phyloP scores from a whole-genome alignment of 2,113 vertebrate species.

The Lynx canadensis region DNA sequence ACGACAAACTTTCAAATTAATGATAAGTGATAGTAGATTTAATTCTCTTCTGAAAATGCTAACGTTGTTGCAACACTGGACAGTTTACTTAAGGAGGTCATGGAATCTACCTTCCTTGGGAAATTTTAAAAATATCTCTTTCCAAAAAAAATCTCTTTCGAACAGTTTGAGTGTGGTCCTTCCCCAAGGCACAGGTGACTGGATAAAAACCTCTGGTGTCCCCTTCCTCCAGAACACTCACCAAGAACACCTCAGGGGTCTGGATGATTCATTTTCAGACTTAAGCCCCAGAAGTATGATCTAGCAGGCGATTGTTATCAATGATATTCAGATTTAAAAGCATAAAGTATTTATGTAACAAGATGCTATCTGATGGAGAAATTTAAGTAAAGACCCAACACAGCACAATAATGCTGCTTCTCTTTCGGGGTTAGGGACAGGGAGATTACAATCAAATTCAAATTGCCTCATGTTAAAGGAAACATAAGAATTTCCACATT shows the following conservation, averaged over 20 bases:
- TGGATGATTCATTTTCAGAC: neutral
- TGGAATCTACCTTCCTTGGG: neutral
- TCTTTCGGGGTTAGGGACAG: neutral
- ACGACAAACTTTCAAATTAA: neutral
- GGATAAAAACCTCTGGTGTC: neutral
- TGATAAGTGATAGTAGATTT: neutral
- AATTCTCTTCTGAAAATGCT: neutral
- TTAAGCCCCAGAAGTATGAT: neutral
- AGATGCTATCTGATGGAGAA: slow-evolving; percentile 18
- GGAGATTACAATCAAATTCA: slow-evolving; percentile 36
- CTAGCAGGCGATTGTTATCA: slow-evolving; percentile 35
- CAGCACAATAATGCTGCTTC: neutral
- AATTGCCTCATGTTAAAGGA: slow-evolving; percentile 24
- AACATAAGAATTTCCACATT: neutral
- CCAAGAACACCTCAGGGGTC: neutral
- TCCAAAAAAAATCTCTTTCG: neutral
- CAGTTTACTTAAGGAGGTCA: neutral
- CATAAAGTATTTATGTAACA: slow-evolving; percentile 54
- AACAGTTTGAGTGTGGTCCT: slow-evolving; percentile 35
- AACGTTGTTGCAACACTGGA: neutral
- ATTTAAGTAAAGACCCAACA: slow-evolving; percentile 12
- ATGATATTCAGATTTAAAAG: slow-evolving; percentile 26
- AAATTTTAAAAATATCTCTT: neutral
- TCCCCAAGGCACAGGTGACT: neutral
- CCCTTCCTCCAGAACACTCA: neutral